These are phyloP conservation scores for Wiebesia pumilae DNA, from an alignment of 1,140 invertebrate genomes.

Conservation along the genomic window DNA sequence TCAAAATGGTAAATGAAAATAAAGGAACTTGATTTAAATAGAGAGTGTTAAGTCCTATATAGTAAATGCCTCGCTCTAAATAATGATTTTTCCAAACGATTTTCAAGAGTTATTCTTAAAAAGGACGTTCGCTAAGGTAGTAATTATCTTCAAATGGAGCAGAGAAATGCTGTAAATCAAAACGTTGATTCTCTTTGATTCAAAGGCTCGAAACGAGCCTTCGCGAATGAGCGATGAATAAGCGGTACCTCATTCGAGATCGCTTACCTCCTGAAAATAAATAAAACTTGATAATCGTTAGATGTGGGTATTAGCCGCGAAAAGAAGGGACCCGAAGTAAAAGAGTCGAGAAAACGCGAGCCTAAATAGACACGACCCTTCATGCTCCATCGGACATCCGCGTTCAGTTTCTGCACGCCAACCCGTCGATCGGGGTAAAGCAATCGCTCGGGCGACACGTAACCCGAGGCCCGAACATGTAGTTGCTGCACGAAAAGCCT, in stretches of 20 bases:
- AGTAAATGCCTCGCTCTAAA: too few species aligned
- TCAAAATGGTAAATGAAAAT: too few species aligned
- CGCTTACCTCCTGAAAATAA: neutral
- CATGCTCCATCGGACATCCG: neutral
- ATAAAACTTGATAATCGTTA: neutral
- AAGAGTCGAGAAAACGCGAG: neutral
- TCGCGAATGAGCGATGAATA: too few species aligned
- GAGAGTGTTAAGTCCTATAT: too few species aligned
- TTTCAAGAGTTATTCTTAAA: neutral
- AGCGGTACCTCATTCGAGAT: neutral
- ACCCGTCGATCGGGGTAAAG: neutral
- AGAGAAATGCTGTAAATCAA: neutral
- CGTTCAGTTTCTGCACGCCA: neutral
- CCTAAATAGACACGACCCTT: too few species aligned
- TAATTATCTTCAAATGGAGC: neutral
- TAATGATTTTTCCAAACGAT: too few species aligned
- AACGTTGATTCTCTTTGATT: neutral
- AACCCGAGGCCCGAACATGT: constrained; percentile 35
- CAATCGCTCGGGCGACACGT: neutral
- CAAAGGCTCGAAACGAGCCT: neutral
- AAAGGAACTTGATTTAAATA: too few species aligned
- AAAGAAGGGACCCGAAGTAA: neutral
- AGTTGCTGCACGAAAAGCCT: neutral
- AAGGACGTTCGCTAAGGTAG: neutral
- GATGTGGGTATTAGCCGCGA: neutral